phyloP scores from a whole-genome alignment of 1,140 invertebrate species.

The Thrips palmi region DNA sequence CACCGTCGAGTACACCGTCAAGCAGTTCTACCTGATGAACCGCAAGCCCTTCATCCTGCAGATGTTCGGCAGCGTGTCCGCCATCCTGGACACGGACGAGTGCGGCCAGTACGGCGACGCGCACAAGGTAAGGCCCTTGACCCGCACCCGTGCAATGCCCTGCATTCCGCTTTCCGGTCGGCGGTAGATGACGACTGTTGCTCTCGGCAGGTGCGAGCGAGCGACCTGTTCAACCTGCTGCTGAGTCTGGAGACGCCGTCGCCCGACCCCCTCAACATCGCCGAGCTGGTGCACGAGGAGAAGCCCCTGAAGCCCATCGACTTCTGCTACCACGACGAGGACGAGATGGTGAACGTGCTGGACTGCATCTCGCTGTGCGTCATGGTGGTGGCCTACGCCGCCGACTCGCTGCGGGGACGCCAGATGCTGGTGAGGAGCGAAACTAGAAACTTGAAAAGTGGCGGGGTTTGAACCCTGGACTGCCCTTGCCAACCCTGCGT shows the following conservation, averaged over 20 bases:
- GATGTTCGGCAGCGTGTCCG: constrained; percentile 96
- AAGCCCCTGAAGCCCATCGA: constrained; percentile 93
- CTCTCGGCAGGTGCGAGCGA: constrained; percentile 58
- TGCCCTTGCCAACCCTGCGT: background rate
- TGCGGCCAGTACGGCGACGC: constrained; percentile 70
- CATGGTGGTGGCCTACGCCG: constrained; percentile 93
- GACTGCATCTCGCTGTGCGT: constrained; percentile 91
- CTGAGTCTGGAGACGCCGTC: constrained; percentile 81
- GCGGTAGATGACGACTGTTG: constrained; percentile 11
- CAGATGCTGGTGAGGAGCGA: constrained; percentile 75
- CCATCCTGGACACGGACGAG: constrained; percentile 87
- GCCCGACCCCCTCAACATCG: constrained; percentile 85
- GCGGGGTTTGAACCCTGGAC: too few species aligned
- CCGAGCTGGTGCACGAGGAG: constrained; percentile 87
- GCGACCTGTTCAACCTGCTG: constrained; percentile 77
- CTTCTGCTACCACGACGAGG: constrained; percentile 92
- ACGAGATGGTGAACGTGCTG: constrained; percentile 81
- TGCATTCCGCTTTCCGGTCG: constrained; percentile 12
- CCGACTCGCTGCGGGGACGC: constrained; percentile 84
- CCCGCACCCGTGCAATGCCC: background rate
- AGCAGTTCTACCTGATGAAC: constrained; percentile 97
- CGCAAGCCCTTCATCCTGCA: constrained; percentile 96
- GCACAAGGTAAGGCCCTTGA: constrained; percentile 45
- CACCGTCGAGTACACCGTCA: constrained; percentile 93
- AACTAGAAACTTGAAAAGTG: too few species aligned